These are phyloP conservation scores for Gambusia yucatana DNA, from an alignment of 2,797 vertebrate genomes.

Conservation along the genomic window DNA sequence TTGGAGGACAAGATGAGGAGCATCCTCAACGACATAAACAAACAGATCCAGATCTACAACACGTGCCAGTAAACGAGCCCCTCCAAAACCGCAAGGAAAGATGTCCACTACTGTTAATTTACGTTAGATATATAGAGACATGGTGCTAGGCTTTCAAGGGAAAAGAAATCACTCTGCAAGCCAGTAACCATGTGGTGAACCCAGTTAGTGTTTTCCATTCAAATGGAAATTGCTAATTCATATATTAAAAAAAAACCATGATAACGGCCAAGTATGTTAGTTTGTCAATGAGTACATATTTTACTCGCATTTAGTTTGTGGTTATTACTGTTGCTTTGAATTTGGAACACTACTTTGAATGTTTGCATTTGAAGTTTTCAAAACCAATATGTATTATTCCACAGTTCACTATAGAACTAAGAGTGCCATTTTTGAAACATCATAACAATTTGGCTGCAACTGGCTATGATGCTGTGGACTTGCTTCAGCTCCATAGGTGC, in stretches of 20 bases:
- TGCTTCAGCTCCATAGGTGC: not conserved
- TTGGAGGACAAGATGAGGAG: slow-evolving; percentile 94
- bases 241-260: slow-evolving; percentile 6
- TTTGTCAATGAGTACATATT: slow-evolving; percentile 25
- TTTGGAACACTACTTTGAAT: slow-evolving; percentile 26
- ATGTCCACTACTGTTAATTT: not conserved
- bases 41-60: slow-evolving; percentile 98
- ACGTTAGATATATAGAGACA: slow-evolving; percentile 6
- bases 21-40: slow-evolving; percentile 93
- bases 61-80: slow-evolving; percentile 89
- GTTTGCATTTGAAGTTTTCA: slow-evolving; percentile 27
- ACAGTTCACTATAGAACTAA: not conserved
- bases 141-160: not conserved
- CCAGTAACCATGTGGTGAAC: slow-evolving; percentile 14
- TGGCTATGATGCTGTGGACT: not conserved
- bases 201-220: slow-evolving; percentile 11
- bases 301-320: slow-evolving; percentile 25
- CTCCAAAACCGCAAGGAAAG: not conserved
- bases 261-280: slow-evolving; percentile 11
- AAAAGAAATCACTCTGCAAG: slow-evolving; percentile 6
- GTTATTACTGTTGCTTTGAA: slow-evolving; percentile 28
- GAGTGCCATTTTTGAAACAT: not conserved
- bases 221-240: not conserved
- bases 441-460: not conserved
- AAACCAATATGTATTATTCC: not conserved